Base-by-base conservation (phyloP, 2,113 vertebrate genomes). In the Hirundichthys speculiger region DNA sequence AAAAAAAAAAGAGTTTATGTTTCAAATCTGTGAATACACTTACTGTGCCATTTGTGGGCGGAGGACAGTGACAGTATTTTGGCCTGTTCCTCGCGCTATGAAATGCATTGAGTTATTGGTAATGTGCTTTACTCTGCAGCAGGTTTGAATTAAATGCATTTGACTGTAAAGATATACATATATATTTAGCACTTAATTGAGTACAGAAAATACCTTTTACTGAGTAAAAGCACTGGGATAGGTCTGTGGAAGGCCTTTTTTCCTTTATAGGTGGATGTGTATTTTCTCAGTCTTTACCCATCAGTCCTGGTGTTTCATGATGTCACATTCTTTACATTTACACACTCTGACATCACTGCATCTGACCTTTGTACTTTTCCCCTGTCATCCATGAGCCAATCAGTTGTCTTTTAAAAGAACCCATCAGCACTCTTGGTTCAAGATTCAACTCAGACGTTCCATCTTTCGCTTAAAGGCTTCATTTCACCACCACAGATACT, bases 51-150 rank as follows among this genome's bases (percentile, higher is more conserved):
- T 24, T 46, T 30, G 56, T 50, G 57, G 57, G 67, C 0, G n/a
- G 55, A 51, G 47, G 61, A 53, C 20, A 64, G 61, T 27, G 56
- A 39, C 76, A 70, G 74, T 61, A 65, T 61, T 57, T 66, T 75
- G 82, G 63, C 79, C 63, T 43, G 24, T 53, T 66, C 9, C 54
- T 39, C n/a, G 13, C 22, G 52, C 19, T 38, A 62, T 70, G 49
- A 67, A 73, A 70, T 58, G 46, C 42, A 62, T 68, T 58, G n/a
- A 69, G 66, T 69, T 52, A 75, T 53, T 43, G 43, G 43, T 30
- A 71, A 79, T 64, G 73, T 66, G 53, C 40, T 65, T 71, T 24
- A 59, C 1, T 52, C 39, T 64, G 49, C 40, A 21, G 51, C 7
- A 42, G 16, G 54, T 65, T 43, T 43, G 8, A 75, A 55, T 64